Base-by-base conservation (phyloP, 2,797 vertebrate genomes). In the Acanthiza pusilla region DNA sequence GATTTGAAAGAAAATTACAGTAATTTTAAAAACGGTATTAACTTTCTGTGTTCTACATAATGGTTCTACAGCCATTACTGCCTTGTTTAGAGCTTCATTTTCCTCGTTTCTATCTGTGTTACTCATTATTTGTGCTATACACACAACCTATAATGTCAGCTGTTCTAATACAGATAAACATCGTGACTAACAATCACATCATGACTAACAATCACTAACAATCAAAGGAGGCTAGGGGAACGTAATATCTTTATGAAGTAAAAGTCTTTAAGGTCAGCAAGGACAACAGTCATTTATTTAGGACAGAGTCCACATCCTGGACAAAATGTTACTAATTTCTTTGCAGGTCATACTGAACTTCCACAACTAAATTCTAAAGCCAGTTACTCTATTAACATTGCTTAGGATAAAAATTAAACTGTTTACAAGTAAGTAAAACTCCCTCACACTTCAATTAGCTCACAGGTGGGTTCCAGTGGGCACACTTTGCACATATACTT, bases 341-440 rank as follows among this genome's bases (percentile, higher is more conserved):
- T 90, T 88, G 61, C 53, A 48, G 47, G 50, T 71, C 36, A 40
- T 22, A 60, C 26, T 53, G 32, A 78, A 73, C 54, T 42, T 48
- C 36, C 45, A 55, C 36, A 23, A 16, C 26, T 13, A 68, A 65
- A 58, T 79, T 55, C n/a, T 76, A 58, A 58, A 82, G 45, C 13
- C 60, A 91, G 17, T 72, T 30, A 20, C 50, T 91, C 85, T 71
- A 90, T 60, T 89, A 91, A 93, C 30, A 53, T 67, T 66, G 25
- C 27, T 95, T 55, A 94, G 89, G 82, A 71, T 63, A 62, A 90
- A 96, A 96, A 96, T 65, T 29, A 76, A 96, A 58, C 78, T n/a
- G 13, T 85, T 93, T 62, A 57, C 71, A 88, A 76, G 42, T 43
- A 91, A 94, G 54, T 45, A 67, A 92, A 90, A 74, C n/a, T 66